Conservation (phyloP, 2,888 invertebrate genomes). For the Crioceris asparagi region DNA sequence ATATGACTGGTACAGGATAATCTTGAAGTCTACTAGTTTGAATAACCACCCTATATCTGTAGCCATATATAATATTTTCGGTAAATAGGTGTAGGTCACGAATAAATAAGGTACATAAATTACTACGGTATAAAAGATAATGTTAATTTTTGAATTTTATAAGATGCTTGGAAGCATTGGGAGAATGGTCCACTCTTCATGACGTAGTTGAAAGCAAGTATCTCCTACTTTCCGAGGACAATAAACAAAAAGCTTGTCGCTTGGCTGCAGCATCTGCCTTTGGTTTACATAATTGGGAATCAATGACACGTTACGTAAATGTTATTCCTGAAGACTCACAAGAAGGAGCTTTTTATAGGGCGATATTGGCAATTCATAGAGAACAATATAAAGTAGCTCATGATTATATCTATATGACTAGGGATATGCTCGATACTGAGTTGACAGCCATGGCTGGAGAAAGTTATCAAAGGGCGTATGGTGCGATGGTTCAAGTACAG, state of each 20-base stretch:
- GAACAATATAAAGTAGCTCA: constrained; percentile 49
- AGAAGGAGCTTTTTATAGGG: constrained; percentile 86
- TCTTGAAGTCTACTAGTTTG: no score
- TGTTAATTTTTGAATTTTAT: no score
- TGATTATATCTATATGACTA: constrained; percentile 79
- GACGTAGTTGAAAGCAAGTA: constrained; percentile 72
- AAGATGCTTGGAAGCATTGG: constrained; percentile 82
- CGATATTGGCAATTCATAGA: constrained; percentile 82
- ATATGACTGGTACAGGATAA: no score
- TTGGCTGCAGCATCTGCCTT: constrained; percentile 93
- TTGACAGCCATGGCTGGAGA: constrained; percentile 94
- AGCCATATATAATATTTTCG: no score
- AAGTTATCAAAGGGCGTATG: constrained; percentile 90
- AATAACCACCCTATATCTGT: no score
- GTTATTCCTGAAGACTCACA: constrained; percentile 87
- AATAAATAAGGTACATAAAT: no score
- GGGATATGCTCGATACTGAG: constrained; percentile 91
- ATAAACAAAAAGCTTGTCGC: constrained; percentile 65
- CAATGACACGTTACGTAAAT: constrained; percentile 79
- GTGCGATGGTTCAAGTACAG: constrained; percentile 93
- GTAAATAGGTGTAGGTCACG: no score
- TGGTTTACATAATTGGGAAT: constrained; percentile 90
- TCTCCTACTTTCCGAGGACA: constrained; percentile 45
- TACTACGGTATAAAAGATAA: no score
- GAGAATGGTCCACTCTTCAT: constrained; percentile 88